Evolutionary conservation across 2,113 vertebrate genomes (phyloP), one percentile per base, ranked within the genome.

Genomic region (Apistogramma diplotaenia): DNA sequence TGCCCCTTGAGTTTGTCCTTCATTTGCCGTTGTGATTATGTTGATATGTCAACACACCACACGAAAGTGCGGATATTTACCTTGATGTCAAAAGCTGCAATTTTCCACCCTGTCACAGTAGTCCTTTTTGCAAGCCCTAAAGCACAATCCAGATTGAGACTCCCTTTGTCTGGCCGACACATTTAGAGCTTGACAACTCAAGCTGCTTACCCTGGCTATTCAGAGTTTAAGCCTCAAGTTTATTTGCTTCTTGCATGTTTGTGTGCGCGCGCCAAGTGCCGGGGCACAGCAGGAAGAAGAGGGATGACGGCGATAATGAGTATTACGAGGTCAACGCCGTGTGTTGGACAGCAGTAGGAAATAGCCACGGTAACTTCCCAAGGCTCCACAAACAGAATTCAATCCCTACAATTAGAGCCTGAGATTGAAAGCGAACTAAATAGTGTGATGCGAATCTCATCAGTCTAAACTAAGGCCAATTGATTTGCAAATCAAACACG

Each of bases 401-500:
- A 70, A 84, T 87, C 74, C 59, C 25, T 6, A 35, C 85, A 86
- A 88, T 92, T 89, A 87, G 84, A 85, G 76, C 25, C 56, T 4
- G 25, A 83, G 83, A 87, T 84, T 76, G 79, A 89, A 84, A 81
- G 81, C 4, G 3, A 60, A 78, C 59, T 81, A 57, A 72, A 72
- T 74, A 71, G 79, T 70, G 74, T 11, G 31, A 62, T 5, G 59
- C 29, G 19, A 82, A 72, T 90, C 61, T 88, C 89, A 85, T 88
- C 79, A 43, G 72, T 81, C 81, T 54, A 70, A 88, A 89, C 86
- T 76, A 85, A 81, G 84, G 74, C 76, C 75, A 74, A 87, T 89
- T 92, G 90, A 94, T 92, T 89, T 90, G 76, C 85, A 89, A 86
- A 86, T 92, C 82, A 89, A 85, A 91, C 75, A 2, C 21, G 21